Evolutionary conservation across 1,140 invertebrate species (phyloP), one percentile per base, ranked within the genome.

Genomic region (Pinna nobilis): DNA sequence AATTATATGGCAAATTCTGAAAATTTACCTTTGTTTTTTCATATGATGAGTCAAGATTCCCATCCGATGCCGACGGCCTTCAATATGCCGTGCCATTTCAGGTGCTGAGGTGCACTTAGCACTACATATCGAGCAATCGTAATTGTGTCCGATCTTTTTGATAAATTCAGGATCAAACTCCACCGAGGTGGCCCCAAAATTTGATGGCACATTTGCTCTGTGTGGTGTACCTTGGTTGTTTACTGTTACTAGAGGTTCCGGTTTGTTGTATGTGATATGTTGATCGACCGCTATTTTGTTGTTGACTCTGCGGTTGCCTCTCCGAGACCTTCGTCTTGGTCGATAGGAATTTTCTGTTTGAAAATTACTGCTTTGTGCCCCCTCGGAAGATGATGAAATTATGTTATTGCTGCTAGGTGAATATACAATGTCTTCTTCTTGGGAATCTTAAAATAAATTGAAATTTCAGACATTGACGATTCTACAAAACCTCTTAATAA

Each of bases 51-150:
- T 71, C 13, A 78, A 39, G 0, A 75, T 73, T 39, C 68, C 64
- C 30, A 78, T 68, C 63, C 77, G 66, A 53, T 78, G 77, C 25
- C 73, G 13, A 23, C 69, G 53, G n/a, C 77, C 77, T 20, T 69
- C 57, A 9, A 71, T 30, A 41, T 78, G 77, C 11, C 60, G 47
- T n/a, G 39, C 60, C 25, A 78, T 66, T 55, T 78, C 77, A 6
- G 44, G 23, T 18, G 28, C 35, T 39, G 77, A 78, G 28, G 77
- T 78, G 61, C 72, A 78, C 23, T 66, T 61, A n/a, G 72, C 72
- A 18, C 28, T 32, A 61, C 77, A 78, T 18, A 61, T 35, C 41
- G 33, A 49, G 55, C 77, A 78, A 4, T 57, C 37, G 47, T 51
- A 76, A 5, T 44, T 35, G 15, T 72, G 57, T 0, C 64, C 65